A percentile compares a stretch with the other conserved stretches of the same genome.
Evolutionary conservation across 1,140 invertebrate species (phyloP).

Genomic region (Pinna nobilis): DNA sequence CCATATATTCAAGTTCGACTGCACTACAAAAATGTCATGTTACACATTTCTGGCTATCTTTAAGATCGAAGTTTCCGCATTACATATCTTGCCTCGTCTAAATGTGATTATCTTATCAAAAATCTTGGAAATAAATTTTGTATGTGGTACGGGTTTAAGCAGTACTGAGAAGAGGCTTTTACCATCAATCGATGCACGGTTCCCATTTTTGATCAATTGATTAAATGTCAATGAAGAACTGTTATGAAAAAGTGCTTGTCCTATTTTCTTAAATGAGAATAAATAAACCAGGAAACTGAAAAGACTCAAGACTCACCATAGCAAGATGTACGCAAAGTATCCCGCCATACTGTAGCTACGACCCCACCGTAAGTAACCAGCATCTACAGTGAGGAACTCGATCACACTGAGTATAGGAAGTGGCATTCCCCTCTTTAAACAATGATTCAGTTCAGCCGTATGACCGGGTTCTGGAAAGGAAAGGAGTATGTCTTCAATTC

Average conservation of each 20-base stretch:
- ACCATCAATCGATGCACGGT: too few species aligned
- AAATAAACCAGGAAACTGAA: slow-evolving; percentile 51
- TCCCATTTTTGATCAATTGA: too few species aligned
- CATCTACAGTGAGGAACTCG: slow-evolving; percentile 59
- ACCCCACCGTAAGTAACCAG: slow-evolving; percentile 60
- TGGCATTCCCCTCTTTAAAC: slow-evolving; percentile 57
- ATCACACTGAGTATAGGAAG: slow-evolving; percentile 57
- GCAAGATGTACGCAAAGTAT: slow-evolving; percentile 53
- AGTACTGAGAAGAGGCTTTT: too few species aligned
- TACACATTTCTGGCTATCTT: too few species aligned
- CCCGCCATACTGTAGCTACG: slow-evolving; percentile 52
- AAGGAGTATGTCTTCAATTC: background rate
- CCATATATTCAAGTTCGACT: too few species aligned
- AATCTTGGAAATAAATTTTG: too few species aligned
- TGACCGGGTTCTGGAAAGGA: slow-evolving; percentile 48
- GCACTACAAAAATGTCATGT: too few species aligned
- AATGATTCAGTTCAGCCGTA: slow-evolving; percentile 28
- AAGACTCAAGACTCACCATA: slow-evolving; percentile 54
- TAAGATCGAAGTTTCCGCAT: too few species aligned
- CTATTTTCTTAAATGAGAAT: slow-evolving; percentile 56
- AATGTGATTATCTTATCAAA: too few species aligned
- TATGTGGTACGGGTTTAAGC: too few species aligned
- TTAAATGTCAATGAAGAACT: slow-evolving; percentile 51
- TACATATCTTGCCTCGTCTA: too few species aligned
- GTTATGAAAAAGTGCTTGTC: slow-evolving; percentile 61